Evolutionary conservation across 2,888 invertebrate genomes (phyloP), one percentile per base, ranked within the genome.

Genomic region (Eilema caniola): DNA sequence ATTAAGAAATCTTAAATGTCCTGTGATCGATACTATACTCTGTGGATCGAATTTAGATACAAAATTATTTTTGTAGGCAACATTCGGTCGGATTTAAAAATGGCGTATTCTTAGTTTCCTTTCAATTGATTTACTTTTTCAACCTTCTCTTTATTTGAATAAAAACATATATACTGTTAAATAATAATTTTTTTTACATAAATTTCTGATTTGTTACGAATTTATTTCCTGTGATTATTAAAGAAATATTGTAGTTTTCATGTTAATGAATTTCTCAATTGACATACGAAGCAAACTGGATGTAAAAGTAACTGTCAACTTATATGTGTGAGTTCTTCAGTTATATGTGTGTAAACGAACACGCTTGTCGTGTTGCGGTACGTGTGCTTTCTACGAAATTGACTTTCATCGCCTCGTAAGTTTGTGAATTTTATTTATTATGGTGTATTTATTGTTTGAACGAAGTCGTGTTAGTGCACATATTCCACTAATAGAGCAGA

Each of bases 391-490:
- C 93, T 89, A 86, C 93, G 78, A 91, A 90, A 92, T 93, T 93
- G 92, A 94, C 93, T 94, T 93, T 94, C 94, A 90, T 93, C 94
- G 93, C 93, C 93, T 94, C 92, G 95, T 95, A 95, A 95, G 95
- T 95, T 93, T 93, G 91, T 91, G 91, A 89, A 88, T 90, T 93
- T 90, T 71, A 81, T 89, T 85, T 88, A 85, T 84, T 89, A 86
- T 82, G 75, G 92, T 93, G 92, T 86, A 89, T 85, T 86, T 88
- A 86, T 91, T 91, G 90, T 76, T 66, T 70, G 64, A 78, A 70
- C 37, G 75, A 83, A 74, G 68, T 75, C 67, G 70, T 78, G 85
- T 82, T 79, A 81, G 80, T 86, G 85, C 72, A 67, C 69, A 76
- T 78, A 68, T 77, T 33, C 37, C 62, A 71, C 71, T 73, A 71